Evolutionary conservation across 1,140 invertebrate genomes (phyloP).

Genomic region (Anthonomus grandis): DNA sequence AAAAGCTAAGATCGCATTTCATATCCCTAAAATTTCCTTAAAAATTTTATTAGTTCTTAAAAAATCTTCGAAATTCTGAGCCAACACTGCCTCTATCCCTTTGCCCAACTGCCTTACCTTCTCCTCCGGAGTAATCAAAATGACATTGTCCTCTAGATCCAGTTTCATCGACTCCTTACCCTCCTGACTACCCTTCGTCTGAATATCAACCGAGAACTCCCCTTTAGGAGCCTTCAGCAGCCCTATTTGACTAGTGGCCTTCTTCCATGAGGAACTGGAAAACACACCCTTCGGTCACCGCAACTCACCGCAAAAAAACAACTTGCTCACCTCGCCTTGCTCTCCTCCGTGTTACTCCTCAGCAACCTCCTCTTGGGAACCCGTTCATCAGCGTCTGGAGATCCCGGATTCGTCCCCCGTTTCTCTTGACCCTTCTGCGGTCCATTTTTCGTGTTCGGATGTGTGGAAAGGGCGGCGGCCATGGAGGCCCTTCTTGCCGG

Average conservation of each 20-base stretch:
- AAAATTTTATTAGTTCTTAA: no score
- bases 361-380: constrained; percentile 40
- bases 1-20: no score
- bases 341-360: constrained; percentile 27
- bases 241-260: background rate
- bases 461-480: constrained; percentile 18
- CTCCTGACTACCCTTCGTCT: background rate
- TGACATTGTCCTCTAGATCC: constrained; percentile 2
- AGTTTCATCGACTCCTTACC: background rate
- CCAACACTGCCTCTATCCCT: no score
- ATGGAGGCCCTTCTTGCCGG: constrained; percentile 41
- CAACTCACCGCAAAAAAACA: no score
- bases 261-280: background rate
- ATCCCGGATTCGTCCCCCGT: constrained; percentile 29
- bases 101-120: background rate
- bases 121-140: background rate
- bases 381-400: constrained; percentile 31
- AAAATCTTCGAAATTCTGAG: no score
- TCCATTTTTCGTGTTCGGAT: background rate
- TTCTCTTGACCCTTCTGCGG: constrained; percentile 38
- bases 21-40: no score
- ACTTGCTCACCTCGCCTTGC: constrained; percentile 2
- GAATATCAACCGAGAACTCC: constrained; percentile 8
- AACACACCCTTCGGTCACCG: background rate
- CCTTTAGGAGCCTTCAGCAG: background rate